A percentile compares a stretch with the other conserved stretches of the same genome.
These are phyloP conservation scores for Alcedo atthis DNA, from an alignment of 2,797 vertebrate genomes.

Conservation along the genomic window DNA sequence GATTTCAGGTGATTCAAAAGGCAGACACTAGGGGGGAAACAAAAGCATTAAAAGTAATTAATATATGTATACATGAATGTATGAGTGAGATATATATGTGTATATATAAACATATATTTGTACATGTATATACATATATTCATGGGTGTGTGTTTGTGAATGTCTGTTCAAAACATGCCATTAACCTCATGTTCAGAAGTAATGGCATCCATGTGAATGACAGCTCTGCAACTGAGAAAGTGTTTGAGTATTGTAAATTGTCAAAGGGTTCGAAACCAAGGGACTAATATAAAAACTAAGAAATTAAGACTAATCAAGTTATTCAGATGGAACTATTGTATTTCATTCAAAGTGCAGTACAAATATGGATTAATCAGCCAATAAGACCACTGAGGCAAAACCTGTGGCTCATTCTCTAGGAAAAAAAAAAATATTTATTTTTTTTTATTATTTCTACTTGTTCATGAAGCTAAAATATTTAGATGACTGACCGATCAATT, in stretches of 20 bases:
- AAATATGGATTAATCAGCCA: slow-evolving; percentile 54
- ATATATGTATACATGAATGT: neutral
- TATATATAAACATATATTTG: neutral
- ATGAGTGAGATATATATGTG: rapidly evolving
- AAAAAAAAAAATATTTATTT: neutral
- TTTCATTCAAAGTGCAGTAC: slow-evolving; percentile 41
- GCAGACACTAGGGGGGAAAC: neutral
- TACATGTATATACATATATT: neutral
- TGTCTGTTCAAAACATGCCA: neutral
- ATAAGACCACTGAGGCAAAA: slow-evolving; percentile 30
- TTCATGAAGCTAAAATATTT: neutral
- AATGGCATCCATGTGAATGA: neutral
- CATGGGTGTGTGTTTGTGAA: neutral
- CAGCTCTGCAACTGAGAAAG: slow-evolving; percentile 43
- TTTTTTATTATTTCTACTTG: slow-evolving; percentile 18
- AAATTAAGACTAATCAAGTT: slow-evolving; percentile 52
- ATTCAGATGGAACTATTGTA: slow-evolving; percentile 6
- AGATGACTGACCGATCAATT: neutral
- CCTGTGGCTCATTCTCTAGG: neutral
- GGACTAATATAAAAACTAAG: slow-evolving; percentile 59
- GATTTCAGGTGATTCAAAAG: neutral
- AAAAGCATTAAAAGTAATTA: neutral
- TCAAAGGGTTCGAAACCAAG: slow-evolving; percentile 56
- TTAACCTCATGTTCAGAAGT: neutral
- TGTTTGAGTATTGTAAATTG: slow-evolving; percentile 49